These are phyloP conservation scores for Siderastrea radians DNA, from an alignment of 92 coral and sea anemone genomes.

Conservation along the genomic window DNA sequence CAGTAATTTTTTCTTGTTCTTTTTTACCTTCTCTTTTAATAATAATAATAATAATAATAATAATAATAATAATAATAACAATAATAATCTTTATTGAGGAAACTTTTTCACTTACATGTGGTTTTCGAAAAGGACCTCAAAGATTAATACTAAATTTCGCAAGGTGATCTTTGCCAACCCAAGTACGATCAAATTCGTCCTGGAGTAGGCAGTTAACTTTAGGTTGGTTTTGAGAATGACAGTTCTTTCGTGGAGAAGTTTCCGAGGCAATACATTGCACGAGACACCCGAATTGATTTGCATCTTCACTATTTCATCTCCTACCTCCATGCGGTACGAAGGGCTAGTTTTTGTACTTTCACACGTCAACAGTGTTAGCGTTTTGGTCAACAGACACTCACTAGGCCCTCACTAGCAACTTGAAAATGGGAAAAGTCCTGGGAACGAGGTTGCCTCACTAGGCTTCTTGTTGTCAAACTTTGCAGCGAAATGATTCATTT, in stretches of 20 bases:
- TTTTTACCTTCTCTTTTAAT: background rate
- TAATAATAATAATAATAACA: too few relatives aligned
- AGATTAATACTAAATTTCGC: slow-evolving; percentile 17
- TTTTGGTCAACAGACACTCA: slow-evolving; percentile 15
- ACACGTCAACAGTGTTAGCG: slow-evolving; percentile 15
- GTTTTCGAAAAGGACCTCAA: too few relatives aligned
- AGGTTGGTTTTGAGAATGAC: slow-evolving; percentile 4
- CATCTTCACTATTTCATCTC: slow-evolving; percentile 24
- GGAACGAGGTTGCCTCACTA: slow-evolving; percentile 20
- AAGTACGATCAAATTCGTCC: slow-evolving; percentile 22
- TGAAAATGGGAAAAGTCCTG: background rate
- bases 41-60: too few relatives aligned
- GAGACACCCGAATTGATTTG: slow-evolving; percentile 52
- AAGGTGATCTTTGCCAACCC: slow-evolving; percentile 34
- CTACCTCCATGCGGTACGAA: slow-evolving; percentile 25
- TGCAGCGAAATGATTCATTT: slow-evolving; percentile 48
- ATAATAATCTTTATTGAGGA: too few relatives aligned
- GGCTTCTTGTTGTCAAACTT: slow-evolving; percentile 28
- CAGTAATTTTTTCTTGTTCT: slow-evolving; percentile 35
- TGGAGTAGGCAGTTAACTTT: slow-evolving; percentile 32
- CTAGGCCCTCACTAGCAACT: slow-evolving; percentile 28
- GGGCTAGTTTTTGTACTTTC: slow-evolving; percentile 2
- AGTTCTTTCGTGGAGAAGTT: slow-evolving; percentile 14
- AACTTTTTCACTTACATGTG: too few relatives aligned
- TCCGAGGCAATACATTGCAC: slow-evolving; percentile 46